A percentile compares a stretch with the other conserved stretches of the same genome.
Evolutionary conservation across 2,797 vertebrate genomes (phyloP).

Genomic region (Sebastes iracundus): DNA sequence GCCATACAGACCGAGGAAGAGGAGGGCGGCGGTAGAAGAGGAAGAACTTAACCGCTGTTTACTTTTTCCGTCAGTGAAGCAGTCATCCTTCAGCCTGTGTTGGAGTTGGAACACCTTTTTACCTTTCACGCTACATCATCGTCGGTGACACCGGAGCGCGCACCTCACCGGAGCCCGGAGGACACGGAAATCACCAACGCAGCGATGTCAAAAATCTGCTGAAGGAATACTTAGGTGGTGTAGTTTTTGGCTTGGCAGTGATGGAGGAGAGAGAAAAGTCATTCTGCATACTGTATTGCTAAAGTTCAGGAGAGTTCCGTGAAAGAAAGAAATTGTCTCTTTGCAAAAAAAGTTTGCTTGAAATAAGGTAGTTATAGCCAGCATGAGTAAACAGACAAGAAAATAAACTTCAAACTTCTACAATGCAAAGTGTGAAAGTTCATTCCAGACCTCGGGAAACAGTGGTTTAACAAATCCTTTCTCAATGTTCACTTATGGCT

Average conservation of each 20-base stretch:
- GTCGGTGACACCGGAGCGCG: background rate
- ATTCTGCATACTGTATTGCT: background rate
- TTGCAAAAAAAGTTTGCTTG: background rate
- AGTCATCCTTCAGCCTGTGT: conserved; percentile 27
- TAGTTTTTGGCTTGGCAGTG: background rate
- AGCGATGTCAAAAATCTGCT: conserved; percentile 26
- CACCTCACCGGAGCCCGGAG: conserved; percentile 11
- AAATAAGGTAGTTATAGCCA: background rate
- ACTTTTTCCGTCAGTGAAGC: conserved; percentile 28
- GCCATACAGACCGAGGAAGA: conserved; percentile 1
- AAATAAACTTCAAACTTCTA: background rate
- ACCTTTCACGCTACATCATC: conserved; percentile 7
- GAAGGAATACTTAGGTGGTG: background rate
- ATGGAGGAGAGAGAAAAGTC: conserved; percentile 9
- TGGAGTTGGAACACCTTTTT: conserved; percentile 1
- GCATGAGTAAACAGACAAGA: background rate
- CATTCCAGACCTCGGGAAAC: background rate
- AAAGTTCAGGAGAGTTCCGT: background rate
- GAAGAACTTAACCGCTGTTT: conserved; percentile 16
- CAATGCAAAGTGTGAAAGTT: background rate
- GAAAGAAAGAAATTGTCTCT: background rate
- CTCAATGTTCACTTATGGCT: background rate
- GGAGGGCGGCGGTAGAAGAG: conserved; percentile 12
- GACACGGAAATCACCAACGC: conserved; percentile 17
- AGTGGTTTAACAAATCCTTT: background rate